Evolutionary conservation across 2,888 invertebrate species (phyloP), one percentile per base, ranked within the genome.

Genomic region (Drosophila paranaensis): DNA sequence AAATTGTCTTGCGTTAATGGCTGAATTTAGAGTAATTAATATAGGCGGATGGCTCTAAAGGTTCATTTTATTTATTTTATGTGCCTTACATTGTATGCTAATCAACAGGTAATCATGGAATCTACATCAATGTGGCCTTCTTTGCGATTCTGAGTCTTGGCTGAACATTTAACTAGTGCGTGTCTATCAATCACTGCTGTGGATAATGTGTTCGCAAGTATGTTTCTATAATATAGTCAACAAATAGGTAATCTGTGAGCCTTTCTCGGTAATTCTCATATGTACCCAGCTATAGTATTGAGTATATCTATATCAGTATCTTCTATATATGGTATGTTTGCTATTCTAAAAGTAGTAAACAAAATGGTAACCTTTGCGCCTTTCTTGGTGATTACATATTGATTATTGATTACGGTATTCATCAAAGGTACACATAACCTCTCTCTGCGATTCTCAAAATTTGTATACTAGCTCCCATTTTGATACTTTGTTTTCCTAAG

Each of bases 1-100:
- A 89, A 89, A 89, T 69, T 85, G 75, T 89, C 86, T 86, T 74
- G 86, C 78, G 90, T 76, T 85, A 85, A 85, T 89, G 86, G 81
- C 53, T 78, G 83, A 85, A 86, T 86, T 85, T 88, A 90, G 74
- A 53, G 86, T 85, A 85, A 85, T 85, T 85, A 85, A 85, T 87
- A 84, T 67, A 62, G 55, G 40, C 46, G 71, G 50, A 30, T 60
- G 61, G 53, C 55, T 60, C 51, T 35, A 40, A 42, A 66, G 68
- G 30, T 57, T 50, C 30, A 50, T 50, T 33, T 50, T 54, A 45
- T 60, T 33, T 45, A 60, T 48, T 37, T 63, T 55, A 50, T 50
- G 48, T 64, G 62, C 46, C 56, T 62, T 45, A 70, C 71, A 77
- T 86, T 88, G 74, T 86, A 82, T 82, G 84, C 35, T 81, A 88